Evolutionary conservation across 2,113 vertebrate species (phyloP).

Genomic region (Sebastes fasciatus): DNA sequence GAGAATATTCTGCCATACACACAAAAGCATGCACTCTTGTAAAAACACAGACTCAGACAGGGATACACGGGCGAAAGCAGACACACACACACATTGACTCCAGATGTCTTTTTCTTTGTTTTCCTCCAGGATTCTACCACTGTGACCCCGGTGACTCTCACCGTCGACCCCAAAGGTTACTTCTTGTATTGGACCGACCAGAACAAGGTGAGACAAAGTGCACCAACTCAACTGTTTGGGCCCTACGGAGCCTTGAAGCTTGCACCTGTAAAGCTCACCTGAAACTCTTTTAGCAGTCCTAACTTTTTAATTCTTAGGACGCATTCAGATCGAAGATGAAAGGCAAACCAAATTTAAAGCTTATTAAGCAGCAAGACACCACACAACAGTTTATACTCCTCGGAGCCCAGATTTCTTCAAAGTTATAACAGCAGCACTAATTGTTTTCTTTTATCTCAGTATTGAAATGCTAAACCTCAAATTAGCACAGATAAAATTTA

Average conservation of each 20-base stretch:
- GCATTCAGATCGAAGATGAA: neutral
- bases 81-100: constrained; percentile 34
- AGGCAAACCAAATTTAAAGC: neutral
- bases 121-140: constrained; percentile 89
- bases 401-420: neutral
- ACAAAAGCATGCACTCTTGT: constrained; percentile 1
- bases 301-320: neutral
- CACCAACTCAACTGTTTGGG: neutral
- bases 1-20: constrained; percentile 13
- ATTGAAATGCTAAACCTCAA: neutral
- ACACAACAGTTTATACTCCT: neutral
- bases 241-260: neutral
- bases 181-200: constrained; percentile 98
- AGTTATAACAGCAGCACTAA: neutral
- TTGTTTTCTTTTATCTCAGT: neutral
- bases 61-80: constrained; percentile 6
- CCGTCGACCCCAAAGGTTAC: constrained; percentile 95
- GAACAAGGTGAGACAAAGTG: constrained; percentile 90
- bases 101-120: constrained; percentile 46
- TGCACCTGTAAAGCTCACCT: neutral
- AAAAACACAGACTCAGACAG: neutral
- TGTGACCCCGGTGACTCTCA: constrained; percentile 92
- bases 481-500: neutral
- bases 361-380: neutral
- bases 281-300: neutral